These are phyloP conservation scores for Misgurnus mizolepis DNA, from an alignment of 2,113 vertebrate genomes.

Conservation along the genomic window DNA sequence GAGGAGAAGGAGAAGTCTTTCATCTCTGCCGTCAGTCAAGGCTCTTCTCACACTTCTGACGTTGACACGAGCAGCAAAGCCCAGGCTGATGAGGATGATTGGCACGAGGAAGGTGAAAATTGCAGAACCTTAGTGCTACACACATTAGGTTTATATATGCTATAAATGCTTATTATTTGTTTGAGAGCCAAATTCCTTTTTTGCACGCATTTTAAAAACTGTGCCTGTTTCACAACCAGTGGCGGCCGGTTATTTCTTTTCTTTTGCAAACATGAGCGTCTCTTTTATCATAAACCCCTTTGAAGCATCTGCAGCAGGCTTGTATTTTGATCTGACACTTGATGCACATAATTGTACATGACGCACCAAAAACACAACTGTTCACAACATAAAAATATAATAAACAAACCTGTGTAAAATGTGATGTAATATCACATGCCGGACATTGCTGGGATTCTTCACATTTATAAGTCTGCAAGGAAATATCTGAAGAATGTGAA, in stretches of 20 bases:
- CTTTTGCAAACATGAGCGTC: too few relatives aligned
- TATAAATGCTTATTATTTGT: too few relatives aligned
- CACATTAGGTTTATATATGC: too few relatives aligned
- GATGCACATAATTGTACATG: too few relatives aligned
- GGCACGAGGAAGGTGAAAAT: slow-evolving; percentile 68
- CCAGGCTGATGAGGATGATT: slow-evolving; percentile 66
- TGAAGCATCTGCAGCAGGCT: too few relatives aligned
- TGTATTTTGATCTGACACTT: too few relatives aligned
- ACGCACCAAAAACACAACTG: too few relatives aligned
- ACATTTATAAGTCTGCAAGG: not conserved
- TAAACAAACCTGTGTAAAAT: not conserved
- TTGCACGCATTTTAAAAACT: not conserved
- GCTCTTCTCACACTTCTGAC: slow-evolving; percentile 73
- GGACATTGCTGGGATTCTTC: slow-evolving; percentile 20
- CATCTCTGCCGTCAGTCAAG: slow-evolving; percentile 71
- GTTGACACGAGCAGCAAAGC: slow-evolving; percentile 69
- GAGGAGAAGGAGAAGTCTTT: slow-evolving; percentile 69
- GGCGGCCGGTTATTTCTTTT: too few relatives aligned
- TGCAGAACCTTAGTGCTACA: not conserved
- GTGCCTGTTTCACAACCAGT: too few relatives aligned
- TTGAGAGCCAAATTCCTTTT: not conserved
- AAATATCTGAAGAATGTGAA: not conserved
- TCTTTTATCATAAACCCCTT: too few relatives aligned
- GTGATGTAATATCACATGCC: not conserved
- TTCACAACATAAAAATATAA: too few relatives aligned